Percentiles rank a stretch among this genome's conserved stretches.
These are phyloP conservation scores for Sceloporus undulatus DNA, from an alignment of 2,113 vertebrate genomes.

Conservation along the genomic window DNA sequence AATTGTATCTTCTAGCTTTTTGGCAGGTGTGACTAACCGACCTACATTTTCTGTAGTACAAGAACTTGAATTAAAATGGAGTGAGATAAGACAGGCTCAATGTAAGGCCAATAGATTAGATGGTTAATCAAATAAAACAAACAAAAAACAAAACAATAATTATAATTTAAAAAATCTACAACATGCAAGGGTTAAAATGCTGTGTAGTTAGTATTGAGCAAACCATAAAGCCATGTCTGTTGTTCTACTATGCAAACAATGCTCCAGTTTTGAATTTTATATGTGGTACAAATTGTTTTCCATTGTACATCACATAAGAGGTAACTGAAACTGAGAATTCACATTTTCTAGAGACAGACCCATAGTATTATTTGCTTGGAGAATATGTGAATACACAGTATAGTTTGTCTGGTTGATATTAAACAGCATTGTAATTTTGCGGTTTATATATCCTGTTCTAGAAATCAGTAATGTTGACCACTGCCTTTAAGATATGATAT, in stretches of 20 bases:
- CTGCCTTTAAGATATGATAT: neutral
- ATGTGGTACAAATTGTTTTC: slow-evolving; percentile 56
- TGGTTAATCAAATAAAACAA: slow-evolving; percentile 47
- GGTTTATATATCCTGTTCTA: neutral
- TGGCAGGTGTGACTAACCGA: slow-evolving; percentile 96
- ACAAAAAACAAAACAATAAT: slow-evolving; percentile 61
- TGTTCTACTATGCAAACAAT: slow-evolving; percentile 80
- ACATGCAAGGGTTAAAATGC: slow-evolving; percentile 84
- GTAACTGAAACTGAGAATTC: slow-evolving; percentile 64
- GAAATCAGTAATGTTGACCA: neutral
- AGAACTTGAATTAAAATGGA: slow-evolving; percentile 84
- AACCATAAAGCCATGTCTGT: slow-evolving; percentile 81
- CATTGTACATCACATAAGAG: slow-evolving; percentile 59
- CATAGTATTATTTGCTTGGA: slow-evolving; percentile 52
- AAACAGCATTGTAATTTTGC: neutral
- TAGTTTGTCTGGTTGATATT: neutral
- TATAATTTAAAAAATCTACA: slow-evolving; percentile 67
- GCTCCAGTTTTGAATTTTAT: slow-evolving; percentile 80
- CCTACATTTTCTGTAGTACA: slow-evolving; percentile 99
- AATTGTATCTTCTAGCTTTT: slow-evolving; percentile 98
- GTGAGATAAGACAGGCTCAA: slow-evolving; percentile 64
- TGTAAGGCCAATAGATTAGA: slow-evolving; percentile 73
- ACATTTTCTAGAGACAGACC: slow-evolving; percentile 85
- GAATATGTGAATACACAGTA: slow-evolving; percentile 41
- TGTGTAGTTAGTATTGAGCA: slow-evolving; percentile 82